Base-by-base conservation (phyloP, 2,888 invertebrate species). In the Unio pictorum region DNA sequence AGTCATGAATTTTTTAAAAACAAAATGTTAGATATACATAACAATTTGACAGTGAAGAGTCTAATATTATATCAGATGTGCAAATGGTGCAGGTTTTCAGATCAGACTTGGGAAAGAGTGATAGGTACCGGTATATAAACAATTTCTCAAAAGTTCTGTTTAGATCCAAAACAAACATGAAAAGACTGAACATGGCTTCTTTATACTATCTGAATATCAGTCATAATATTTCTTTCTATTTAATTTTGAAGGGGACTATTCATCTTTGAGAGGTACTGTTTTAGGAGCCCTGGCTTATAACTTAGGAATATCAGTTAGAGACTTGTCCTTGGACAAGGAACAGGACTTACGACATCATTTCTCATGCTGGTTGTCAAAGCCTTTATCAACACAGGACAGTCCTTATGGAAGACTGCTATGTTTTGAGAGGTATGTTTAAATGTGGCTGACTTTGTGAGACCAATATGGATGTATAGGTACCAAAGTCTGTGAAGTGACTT, bases 311-410 rank as follows among this genome's bases (percentile, higher is more conserved):
- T 71, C 64, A 65, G 85, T 88, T 0, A 30, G 64, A 2, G 28
- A 76, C 0, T 76, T 89, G 55, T 80, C 88, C 8, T 55, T 58
- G 55, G 57, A 83, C 61, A 87, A 86, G 66, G 85, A 85, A 17
- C 76, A 87, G 57, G 89, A 89, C 73, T 72, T 89, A 28, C 63
- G 88, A 8, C 66, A 68, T 57, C 71, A 81, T 34, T 89, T 87
- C 74, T 79, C 83, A 54, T 89, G 89, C 72, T 89, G 89, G 89
- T 76, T 88, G 45, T 88, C 89, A 1, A 76, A 85, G 55, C 76
- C 75, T 1, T 79, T 89, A 7, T 75, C 79, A 4, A 77, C 77
- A 7, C 61, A 67, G 4, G 15, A 71, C 20, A 55, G 82, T 20
- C 88, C 89, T 4, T 89, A 79, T 71, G 74, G 80, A 69, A 82